Conservation (phyloP, 30 jellyfish, hydroid and myxozoan genomes). For the Turritopsis rubra region DNA sequence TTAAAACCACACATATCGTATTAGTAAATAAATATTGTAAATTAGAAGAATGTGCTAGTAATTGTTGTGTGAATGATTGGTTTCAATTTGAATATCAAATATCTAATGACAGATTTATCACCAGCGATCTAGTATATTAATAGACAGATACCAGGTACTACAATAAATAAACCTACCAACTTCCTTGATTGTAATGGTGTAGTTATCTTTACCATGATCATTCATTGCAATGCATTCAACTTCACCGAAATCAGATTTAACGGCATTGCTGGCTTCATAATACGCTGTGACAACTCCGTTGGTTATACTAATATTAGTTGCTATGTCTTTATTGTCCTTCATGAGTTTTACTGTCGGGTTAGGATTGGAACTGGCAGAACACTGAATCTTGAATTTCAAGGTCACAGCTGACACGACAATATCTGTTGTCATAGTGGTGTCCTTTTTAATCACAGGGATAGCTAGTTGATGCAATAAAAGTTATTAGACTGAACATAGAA, state of each 20-base stretch:
- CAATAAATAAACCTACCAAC: constrained; percentile 33
- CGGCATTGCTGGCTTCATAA: neutral
- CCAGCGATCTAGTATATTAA: too few species aligned
- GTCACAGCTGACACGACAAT: constrained; percentile 27
- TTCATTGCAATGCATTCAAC: constrained; percentile 25
- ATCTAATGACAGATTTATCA: too few species aligned
- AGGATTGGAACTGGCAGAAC: constrained; percentile 75
- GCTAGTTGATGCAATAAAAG: neutral
- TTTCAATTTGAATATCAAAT: too few species aligned
- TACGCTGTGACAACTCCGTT: neutral
- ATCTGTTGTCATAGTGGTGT: neutral
- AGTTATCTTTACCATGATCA: neutral
- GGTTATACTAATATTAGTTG: neutral
- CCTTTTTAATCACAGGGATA: constrained; percentile 20
- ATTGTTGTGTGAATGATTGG: too few species aligned
- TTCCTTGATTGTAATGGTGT: constrained; percentile 16
- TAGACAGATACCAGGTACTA: too few species aligned
- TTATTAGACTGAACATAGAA: neutral
- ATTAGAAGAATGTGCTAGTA: too few species aligned
- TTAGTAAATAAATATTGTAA: too few species aligned
- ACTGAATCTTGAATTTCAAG: constrained; percentile 10
- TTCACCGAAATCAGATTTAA: constrained; percentile 22
- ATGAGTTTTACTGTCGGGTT: constrained; percentile 44
- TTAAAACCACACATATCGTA: too few species aligned
- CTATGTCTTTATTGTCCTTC: neutral